A percentile compares a stretch with the other conserved stretches of the same genome.
Evolutionary conservation across 2,888 invertebrate genomes (phyloP).

Genomic region (Amphipoea oculea): DNA sequence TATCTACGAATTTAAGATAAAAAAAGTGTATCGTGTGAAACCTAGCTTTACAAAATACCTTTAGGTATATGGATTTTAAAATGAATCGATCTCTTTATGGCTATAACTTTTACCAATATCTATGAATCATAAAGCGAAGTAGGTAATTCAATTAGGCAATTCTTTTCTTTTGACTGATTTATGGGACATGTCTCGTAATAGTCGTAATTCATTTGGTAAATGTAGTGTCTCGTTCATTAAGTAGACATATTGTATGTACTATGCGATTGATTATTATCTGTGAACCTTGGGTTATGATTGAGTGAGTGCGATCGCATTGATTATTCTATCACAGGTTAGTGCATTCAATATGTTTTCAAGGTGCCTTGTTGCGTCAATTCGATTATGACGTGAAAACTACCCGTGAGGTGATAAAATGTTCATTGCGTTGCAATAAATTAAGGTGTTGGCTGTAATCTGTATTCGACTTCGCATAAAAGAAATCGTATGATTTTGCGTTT

Average conservation of each 20-base stretch:
- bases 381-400: slow-evolving; percentile 44
- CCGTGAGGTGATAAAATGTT: slow-evolving; percentile 46
- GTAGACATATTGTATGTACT: slow-evolving; percentile 19
- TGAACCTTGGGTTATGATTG: slow-evolving; percentile 30
- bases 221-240: slow-evolving; percentile 33
- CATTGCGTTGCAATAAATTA: slow-evolving; percentile 32
- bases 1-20: not conserved
- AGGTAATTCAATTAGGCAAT: slow-evolving; percentile 43
- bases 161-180: slow-evolving; percentile 41
- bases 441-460: slow-evolving; percentile 9
- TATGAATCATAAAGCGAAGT: slow-evolving; percentile 25
- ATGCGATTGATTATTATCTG: slow-evolving; percentile 8
- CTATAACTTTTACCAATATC: slow-evolving; percentile 8
- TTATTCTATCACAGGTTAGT: slow-evolving; percentile 28
- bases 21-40: not conserved
- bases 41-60: not conserved
- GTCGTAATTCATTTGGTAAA: slow-evolving; percentile 36
- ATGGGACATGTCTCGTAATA: slow-evolving; percentile 26
- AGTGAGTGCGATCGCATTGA: slow-evolving; percentile 30
- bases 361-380: slow-evolving; percentile 44
- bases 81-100: slow-evolving; percentile 9
- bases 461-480: slow-evolving; percentile 3
- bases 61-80: not conserved
- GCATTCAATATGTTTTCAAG: slow-evolving; percentile 56
- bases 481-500: not conserved